A percentile compares a stretch with the other conserved stretches of the same genome.
Evolutionary conservation across 1,140 invertebrate genomes (phyloP).

Genomic region (Drosophila sp.): DNA sequence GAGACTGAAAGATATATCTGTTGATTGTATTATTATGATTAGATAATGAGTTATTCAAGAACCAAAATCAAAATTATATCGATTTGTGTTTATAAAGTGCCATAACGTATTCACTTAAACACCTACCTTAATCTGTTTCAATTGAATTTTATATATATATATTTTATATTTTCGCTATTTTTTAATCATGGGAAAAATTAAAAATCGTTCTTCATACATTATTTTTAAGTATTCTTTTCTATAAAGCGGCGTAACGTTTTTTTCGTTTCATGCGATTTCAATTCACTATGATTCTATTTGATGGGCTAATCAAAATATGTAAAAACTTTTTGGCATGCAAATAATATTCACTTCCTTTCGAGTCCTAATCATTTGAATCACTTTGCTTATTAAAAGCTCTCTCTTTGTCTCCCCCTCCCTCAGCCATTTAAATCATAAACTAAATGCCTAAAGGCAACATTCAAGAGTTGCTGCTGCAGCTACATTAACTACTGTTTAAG

Average conservation of each 20-base stretch:
- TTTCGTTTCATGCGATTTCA: too few species aligned
- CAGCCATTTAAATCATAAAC: conserved; percentile 40
- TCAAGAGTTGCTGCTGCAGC: conserved; percentile 25
- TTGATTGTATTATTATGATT: conserved; percentile 12
- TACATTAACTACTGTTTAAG: conserved; percentile 51
- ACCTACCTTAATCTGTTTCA: too few species aligned
- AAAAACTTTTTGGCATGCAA: background rate
- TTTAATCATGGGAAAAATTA: too few species aligned
- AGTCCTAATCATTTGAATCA: background rate
- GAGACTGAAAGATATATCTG: conserved; percentile 1
- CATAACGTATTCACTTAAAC: too few species aligned
- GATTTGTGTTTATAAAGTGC: background rate
- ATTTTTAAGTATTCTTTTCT: too few species aligned
- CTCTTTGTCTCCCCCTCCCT: background rate
- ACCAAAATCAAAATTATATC: background rate
- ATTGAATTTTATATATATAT: too few species aligned
- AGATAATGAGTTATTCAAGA: conserved; percentile 18
- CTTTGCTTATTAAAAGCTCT: too few species aligned
- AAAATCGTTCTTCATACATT: too few species aligned
- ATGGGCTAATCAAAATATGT: background rate
- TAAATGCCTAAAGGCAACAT: conserved; percentile 27
- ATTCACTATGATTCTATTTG: too few species aligned
- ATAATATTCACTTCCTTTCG: background rate
- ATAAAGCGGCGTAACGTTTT: too few species aligned
- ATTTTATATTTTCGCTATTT: too few species aligned